Base-by-base conservation (phyloP, 2,888 invertebrate genomes). In the Copidosoma aretas region DNA sequence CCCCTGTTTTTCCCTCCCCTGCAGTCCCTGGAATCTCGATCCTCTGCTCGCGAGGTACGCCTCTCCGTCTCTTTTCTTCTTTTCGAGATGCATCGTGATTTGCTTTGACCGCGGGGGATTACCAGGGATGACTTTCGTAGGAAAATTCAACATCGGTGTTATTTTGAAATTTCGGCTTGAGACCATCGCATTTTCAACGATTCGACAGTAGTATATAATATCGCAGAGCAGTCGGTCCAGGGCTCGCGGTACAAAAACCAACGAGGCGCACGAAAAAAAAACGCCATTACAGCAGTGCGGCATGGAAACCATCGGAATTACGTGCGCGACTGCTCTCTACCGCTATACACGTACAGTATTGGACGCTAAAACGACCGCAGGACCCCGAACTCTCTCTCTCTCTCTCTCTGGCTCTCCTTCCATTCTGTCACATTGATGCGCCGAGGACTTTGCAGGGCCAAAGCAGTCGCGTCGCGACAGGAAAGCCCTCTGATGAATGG, bases 401-500 rank as follows among this genome's bases (percentile, higher is more conserved):
- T n/a, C n/a, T n/a, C n/a, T n/a, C n/a, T n/a, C n/a, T n/a, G n/a
- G n/a, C n/a, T n/a, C n/a, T 49, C 49, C 19, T 49, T 19, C 53
- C 19, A 14, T 19, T 24, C 53, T 24, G 53, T 22, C 53, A 53
- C 53, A 19, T 14, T 14, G 24, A 25, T 21, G 22, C 24, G 52
- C 52, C 61, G 61, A 19, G 52, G 52, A 52, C 22, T 52, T 49
- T 49, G 12, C 19, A 22, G 58, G 58, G 8, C 24, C 8, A 58
- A 19, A n/a, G 19, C 62, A 71, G 70, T 62, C 69, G 64, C 67
- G 73, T 70, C 68, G 74, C 74, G 77, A 76, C 74, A 73, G 75
- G 74, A 74, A 75, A 76, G 73, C 73, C 74, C 71, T 74, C 73
- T 77, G 77, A 77, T 77, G 78, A 78, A 79, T 78, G 77, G 78